Evolutionary conservation across 2,888 invertebrate genomes (phyloP).

Genomic region (Oegoconia quadripuncta): DNA sequence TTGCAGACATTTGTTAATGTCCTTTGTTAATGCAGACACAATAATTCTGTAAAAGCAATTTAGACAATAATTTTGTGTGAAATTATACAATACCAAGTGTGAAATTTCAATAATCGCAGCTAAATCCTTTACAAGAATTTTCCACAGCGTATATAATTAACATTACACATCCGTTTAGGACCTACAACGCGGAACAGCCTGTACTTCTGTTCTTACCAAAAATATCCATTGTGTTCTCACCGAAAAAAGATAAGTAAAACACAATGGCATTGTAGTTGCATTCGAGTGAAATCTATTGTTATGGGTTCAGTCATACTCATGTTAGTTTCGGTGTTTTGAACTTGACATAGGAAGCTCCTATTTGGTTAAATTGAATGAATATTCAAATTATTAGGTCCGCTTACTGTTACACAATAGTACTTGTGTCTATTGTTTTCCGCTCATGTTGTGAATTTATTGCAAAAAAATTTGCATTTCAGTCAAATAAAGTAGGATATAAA

Average conservation of each 20-base stretch:
- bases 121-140: no score
- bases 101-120: no score
- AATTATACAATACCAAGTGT: no score
- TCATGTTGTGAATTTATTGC: not conserved
- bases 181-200: no score
- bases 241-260: conserved; percentile 32
- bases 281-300: conserved; percentile 40
- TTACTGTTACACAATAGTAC: conserved; percentile 3
- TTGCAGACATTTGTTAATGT: no score
- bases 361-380: conserved; percentile 5
- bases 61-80: no score
- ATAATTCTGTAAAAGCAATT: no score
- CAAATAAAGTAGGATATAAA: no score
- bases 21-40: no score
- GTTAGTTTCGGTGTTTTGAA: conserved; percentile 36
- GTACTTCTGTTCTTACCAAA: conserved; percentile 27
- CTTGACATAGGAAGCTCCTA: conserved; percentile 40
- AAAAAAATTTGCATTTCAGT: no score
- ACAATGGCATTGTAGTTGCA: conserved; percentile 43
- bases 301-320: conserved; percentile 20
- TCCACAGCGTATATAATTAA: no score
- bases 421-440: not conserved
- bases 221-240: conserved; percentile 41
- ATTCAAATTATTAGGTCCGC: conserved; percentile 3
- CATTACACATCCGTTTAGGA: no score